Conservation (phyloP, 1,140 invertebrate genomes). For the Brachystomella parvula region DNA sequence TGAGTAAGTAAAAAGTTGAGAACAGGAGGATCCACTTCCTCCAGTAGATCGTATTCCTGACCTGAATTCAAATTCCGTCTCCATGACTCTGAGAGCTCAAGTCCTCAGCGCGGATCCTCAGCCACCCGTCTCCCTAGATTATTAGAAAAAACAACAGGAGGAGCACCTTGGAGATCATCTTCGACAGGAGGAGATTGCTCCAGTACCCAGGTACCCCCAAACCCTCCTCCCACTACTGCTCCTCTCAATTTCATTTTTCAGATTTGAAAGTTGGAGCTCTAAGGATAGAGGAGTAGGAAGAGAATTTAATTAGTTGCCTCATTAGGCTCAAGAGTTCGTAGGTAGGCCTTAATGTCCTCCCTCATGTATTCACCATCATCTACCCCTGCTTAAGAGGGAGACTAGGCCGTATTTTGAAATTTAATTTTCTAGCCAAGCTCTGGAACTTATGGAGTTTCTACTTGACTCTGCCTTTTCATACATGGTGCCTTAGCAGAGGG, state of each 20-base stretch:
- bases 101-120: neutral
- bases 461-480: neutral
- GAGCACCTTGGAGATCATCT: neutral
- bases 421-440: constrained; percentile 4
- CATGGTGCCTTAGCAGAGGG: neutral
- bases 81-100: neutral
- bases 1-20: neutral
- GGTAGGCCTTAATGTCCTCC: neutral
- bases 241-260: too few relatives aligned
- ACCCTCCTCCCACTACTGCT: too few relatives aligned
- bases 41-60: constrained; percentile 3
- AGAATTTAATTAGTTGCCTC: constrained; percentile 10
- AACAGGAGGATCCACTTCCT: neutral
- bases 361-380: neutral
- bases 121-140: neutral
- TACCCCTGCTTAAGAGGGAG: neutral
- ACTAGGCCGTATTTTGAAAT: neutral
- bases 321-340: neutral
- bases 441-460: constrained; percentile 1
- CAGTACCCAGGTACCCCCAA: too few relatives aligned
- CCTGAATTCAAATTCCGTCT: constrained; percentile 2
- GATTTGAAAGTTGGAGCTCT: too few relatives aligned
- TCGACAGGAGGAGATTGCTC: neutral
- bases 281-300: too few relatives aligned
- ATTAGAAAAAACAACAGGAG: neutral